A percentile compares a stretch with the other conserved stretches of the same genome.
phyloP scores from a whole-genome alignment of 2,797 vertebrate genomes.

The Echiichthys vipera region DNA sequence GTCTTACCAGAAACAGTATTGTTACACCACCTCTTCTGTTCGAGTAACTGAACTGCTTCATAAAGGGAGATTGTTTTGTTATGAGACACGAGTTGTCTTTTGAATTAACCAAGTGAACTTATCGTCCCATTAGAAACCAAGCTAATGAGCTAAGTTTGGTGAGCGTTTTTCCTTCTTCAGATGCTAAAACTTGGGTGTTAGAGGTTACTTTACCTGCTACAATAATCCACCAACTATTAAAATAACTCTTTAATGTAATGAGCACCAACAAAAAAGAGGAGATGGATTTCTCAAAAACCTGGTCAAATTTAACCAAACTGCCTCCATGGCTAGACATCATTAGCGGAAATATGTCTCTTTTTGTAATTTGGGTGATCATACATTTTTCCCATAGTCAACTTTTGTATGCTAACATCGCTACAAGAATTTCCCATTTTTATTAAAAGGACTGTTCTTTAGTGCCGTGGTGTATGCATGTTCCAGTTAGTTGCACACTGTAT shows the following conservation, averaged over 20 bases:
- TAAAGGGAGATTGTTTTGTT: not conserved
- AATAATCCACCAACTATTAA: not conserved
- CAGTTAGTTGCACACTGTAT: constrained; percentile 43
- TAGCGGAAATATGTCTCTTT: not conserved
- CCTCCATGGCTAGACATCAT: not conserved
- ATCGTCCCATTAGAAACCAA: not conserved
- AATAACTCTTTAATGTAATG: not conserved
- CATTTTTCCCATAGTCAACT: not conserved
- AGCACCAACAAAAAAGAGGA: too few relatives aligned
- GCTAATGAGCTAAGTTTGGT: not conserved
- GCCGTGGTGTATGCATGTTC: constrained; percentile 36
- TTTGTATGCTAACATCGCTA: not conserved
- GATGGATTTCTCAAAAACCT: not conserved
- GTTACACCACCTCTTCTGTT: not conserved
- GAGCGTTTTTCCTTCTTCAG: not conserved
- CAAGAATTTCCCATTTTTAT: constrained; percentile 1
- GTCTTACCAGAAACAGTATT: not conserved
- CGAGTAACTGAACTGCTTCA: constrained; percentile 4
- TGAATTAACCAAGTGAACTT: not conserved
- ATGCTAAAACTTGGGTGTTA: not conserved
- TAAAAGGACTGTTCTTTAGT: not conserved
- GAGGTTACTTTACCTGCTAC: not conserved
- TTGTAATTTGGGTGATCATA: not conserved
- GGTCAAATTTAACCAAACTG: not conserved
- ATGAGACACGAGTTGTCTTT: not conserved